These are phyloP conservation scores for Hypercompe scribonia DNA, from an alignment of 2,888 invertebrate species.

Conservation along the genomic window DNA sequence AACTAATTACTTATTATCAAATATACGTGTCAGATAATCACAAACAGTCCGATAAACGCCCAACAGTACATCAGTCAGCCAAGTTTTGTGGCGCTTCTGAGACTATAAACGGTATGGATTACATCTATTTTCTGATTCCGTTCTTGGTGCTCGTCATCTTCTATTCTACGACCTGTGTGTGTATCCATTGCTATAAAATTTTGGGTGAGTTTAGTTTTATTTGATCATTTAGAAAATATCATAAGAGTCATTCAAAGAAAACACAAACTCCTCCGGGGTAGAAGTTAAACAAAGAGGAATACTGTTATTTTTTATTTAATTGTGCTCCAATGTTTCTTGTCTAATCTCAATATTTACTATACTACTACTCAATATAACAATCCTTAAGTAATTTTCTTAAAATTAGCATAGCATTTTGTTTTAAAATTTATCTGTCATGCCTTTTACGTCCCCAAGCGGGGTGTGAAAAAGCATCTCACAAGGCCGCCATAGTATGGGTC, in stretches of 20 bases:
- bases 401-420: too few relatives aligned
- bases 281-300: background rate
- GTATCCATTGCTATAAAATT: constrained; percentile 65
- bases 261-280: background rate
- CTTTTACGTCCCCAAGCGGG: too few relatives aligned
- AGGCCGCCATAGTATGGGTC: too few relatives aligned
- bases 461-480: too few relatives aligned
- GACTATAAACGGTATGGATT: constrained; percentile 51
- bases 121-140: constrained; percentile 52
- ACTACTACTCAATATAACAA: too few relatives aligned
- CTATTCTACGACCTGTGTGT: constrained; percentile 66
- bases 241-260: background rate
- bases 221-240: background rate
- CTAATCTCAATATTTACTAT: too few relatives aligned
- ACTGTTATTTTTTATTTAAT: too few relatives aligned
- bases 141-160: constrained; percentile 56
- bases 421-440: too few relatives aligned
- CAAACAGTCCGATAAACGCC: constrained; percentile 11
- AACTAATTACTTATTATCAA: constrained; percentile 34
- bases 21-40: constrained; percentile 26
- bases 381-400: too few relatives aligned
- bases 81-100: background rate
- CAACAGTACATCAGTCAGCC: background rate
- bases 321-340: too few relatives aligned
- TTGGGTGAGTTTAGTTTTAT: constrained; percentile 62